These are phyloP conservation scores for Dreissena polymorpha DNA, from an alignment of 1,140 invertebrate species.

Conservation along the genomic window DNA sequence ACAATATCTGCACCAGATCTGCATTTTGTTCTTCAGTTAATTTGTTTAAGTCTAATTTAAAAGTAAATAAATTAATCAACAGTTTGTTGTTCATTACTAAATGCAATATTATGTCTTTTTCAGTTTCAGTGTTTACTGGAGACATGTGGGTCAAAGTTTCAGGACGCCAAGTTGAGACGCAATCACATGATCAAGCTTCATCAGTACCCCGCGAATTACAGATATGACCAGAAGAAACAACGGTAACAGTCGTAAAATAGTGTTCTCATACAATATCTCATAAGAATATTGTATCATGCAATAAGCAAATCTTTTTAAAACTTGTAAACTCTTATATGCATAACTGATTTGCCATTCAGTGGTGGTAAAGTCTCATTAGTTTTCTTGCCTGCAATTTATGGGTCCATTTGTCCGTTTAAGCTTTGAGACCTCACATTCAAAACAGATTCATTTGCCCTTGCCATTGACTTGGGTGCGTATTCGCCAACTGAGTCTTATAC, in stretches of 20 bases:
- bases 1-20: background rate
- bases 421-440: too few species aligned
- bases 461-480: too few species aligned
- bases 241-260: conserved; percentile 1
- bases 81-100: background rate
- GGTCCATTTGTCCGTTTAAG: background rate
- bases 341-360: background rate
- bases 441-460: too few species aligned
- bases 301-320: background rate
- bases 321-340: background rate
- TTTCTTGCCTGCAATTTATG: background rate
- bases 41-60: background rate
- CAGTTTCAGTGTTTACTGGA: conserved; percentile 50
- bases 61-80: background rate
- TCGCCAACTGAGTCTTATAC: too few species aligned
- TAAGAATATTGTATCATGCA: background rate
- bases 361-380: background rate
- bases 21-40: background rate
- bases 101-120: too few species aligned
- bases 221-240: conserved; percentile 51
- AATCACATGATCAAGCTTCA: conserved; percentile 48
- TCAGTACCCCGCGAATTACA: conserved; percentile 51
- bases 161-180: conserved; percentile 1
- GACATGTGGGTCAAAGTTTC: conserved; percentile 34
- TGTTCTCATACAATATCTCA: background rate